These are phyloP conservation scores for Clitarchus hookeri DNA, from an alignment of 2,888 invertebrate species.

Conservation along the genomic window DNA sequence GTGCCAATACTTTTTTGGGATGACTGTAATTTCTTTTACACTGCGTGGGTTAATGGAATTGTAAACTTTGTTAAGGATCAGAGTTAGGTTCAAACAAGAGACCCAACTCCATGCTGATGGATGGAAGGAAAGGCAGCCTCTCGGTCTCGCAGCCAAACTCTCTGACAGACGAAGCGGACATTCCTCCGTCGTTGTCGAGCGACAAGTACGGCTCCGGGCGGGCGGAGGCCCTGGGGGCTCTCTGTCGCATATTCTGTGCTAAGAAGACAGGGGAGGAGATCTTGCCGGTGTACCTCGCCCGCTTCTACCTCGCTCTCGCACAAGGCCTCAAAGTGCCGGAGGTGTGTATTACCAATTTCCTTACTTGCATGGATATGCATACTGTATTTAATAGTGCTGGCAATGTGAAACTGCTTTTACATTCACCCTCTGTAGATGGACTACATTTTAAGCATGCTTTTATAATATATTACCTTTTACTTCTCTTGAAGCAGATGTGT, in stretches of 20 bases:
- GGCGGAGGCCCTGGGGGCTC: constrained; percentile 92
- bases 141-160: constrained; percentile 68
- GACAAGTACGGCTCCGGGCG: constrained; percentile 73
- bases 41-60: neutral
- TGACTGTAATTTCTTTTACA: no score
- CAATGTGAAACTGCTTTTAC: no score
- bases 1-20: no score
- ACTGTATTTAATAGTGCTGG: no score
- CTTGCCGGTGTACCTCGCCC: constrained; percentile 87
- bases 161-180: constrained; percentile 67
- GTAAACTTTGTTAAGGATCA: constrained; percentile 27
- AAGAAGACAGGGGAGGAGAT: constrained; percentile 95
- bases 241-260: constrained; percentile 94
- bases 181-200: constrained; percentile 71
- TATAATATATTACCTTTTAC: no score
- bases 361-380: no score
- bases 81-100: constrained; percentile 56
- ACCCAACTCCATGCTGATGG: constrained; percentile 69
- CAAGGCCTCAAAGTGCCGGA: constrained; percentile 78
- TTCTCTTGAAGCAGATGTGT: no score
- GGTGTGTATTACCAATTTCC: constrained; percentile 47
- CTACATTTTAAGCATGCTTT: no score
- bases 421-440: no score
- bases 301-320: constrained; percentile 90
- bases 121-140: constrained; percentile 60